Evolutionary conservation across 2,888 invertebrate species (phyloP).

Genomic region (Iphiclides podalirius): DNA sequence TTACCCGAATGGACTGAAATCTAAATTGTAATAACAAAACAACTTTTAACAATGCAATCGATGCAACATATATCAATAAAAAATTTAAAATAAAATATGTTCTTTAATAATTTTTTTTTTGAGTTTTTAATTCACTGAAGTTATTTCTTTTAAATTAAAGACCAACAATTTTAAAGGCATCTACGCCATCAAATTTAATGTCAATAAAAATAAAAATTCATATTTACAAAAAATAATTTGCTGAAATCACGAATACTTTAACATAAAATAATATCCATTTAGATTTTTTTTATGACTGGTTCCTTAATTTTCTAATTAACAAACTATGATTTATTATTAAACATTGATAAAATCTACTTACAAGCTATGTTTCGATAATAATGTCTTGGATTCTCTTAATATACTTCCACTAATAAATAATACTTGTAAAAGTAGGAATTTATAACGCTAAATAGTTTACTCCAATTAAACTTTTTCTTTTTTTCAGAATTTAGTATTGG

Average conservation of each 20-base stretch:
- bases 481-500: not conserved
- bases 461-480: not conserved
- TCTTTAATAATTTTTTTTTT: no score
- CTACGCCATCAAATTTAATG: constrained; percentile 2
- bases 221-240: constrained; percentile 16
- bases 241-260: not conserved
- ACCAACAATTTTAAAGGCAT: constrained; percentile 1
- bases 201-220: constrained; percentile 17
- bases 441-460: not conserved
- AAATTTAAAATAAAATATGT: not conserved
- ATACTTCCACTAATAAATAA: constrained; percentile 20
- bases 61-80: no score
- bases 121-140: no score
- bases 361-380: constrained; percentile 12
- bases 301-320: constrained; percentile 17
- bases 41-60: no score
- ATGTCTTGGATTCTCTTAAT: constrained; percentile 12
- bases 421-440: constrained; percentile 14
- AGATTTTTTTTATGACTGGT: constrained; percentile 17
- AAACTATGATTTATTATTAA: constrained; percentile 8
- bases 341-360: constrained; percentile 11
- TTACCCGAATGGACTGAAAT: no score
- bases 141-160: no score
- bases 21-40: no score
- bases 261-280: constrained; percentile 11